Evolutionary conservation across 2,888 invertebrate species (phyloP).

Genomic region (Pseudococcus jackbeardsleyi): DNA sequence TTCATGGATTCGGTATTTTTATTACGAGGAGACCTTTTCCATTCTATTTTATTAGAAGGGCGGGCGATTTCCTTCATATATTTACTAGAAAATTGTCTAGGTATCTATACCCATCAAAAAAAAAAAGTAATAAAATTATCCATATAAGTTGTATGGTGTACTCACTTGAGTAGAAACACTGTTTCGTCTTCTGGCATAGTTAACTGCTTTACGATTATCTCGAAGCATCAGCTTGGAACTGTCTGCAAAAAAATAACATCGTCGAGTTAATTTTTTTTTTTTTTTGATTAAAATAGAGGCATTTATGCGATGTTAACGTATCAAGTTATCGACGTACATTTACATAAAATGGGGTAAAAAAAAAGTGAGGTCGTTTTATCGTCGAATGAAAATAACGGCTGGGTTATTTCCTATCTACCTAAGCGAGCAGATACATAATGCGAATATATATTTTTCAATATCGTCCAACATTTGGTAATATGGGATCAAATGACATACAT

Average conservation of each 20-base stretch:
- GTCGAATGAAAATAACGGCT: not conserved
- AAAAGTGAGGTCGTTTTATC: not conserved
- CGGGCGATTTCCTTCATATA: not conserved
- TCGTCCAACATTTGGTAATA: conserved; percentile 1
- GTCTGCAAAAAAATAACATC: conserved; percentile 44
- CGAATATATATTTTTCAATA: conserved; percentile 15
- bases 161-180: conserved; percentile 65
- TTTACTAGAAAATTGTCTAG: no score
- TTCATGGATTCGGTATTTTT: not conserved
- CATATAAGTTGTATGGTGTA: not conserved
- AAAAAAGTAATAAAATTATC: no score
- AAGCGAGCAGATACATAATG: not conserved
- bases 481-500: not conserved
- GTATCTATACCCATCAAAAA: no score
- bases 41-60: not conserved
- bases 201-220: conserved; percentile 58
- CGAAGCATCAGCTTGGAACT: conserved; percentile 64
- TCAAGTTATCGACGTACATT: not conserved
- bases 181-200: conserved; percentile 61
- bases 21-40: not conserved
- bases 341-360: not conserved
- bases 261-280: not conserved
- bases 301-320: not conserved
- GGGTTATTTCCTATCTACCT: not conserved
- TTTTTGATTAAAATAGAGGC: conserved; percentile 4